A percentile compares a stretch with the other conserved stretches of the same genome.
phyloP scores from a whole-genome alignment of 1,140 invertebrate genomes.

The Musca vetustissima region DNA sequence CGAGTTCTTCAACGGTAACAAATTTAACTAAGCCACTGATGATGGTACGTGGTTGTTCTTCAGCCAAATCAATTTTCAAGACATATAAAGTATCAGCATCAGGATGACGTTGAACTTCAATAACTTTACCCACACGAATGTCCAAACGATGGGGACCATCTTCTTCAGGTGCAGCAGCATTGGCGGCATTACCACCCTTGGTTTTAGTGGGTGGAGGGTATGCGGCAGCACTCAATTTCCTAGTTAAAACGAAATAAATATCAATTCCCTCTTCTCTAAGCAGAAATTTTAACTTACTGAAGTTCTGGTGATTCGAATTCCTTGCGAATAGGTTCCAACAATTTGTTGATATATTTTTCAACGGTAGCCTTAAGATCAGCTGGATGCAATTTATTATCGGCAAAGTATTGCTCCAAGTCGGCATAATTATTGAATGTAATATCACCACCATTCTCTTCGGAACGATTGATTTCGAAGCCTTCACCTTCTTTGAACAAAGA shows the following conservation, averaged over 20 bases:
- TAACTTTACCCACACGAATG: slow-evolving; percentile 89
- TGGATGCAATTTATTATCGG: slow-evolving; percentile 83
- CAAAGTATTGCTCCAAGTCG: slow-evolving; percentile 76
- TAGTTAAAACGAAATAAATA: slow-evolving; percentile 23
- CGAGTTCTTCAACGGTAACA: slow-evolving; percentile 85
- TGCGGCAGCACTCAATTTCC: slow-evolving; percentile 67
- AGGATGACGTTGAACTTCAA: slow-evolving; percentile 88
- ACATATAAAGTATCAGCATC: slow-evolving; percentile 95
- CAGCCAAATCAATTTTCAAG: slow-evolving; percentile 85
- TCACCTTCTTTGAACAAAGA: slow-evolving; percentile 74
- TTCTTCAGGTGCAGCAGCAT: slow-evolving; percentile 60
- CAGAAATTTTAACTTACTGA: slow-evolving; percentile 59
- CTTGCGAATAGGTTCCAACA: slow-evolving; percentile 89
- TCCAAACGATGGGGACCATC: slow-evolving; percentile 76
- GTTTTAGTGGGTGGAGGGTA: slow-evolving; percentile 75
- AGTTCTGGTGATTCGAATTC: slow-evolving; percentile 81
- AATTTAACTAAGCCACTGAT: slow-evolving; percentile 90
- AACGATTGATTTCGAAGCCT: slow-evolving; percentile 63
- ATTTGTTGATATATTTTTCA: slow-evolving; percentile 81
- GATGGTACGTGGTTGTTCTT: slow-evolving; percentile 70
- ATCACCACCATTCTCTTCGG: slow-evolving; percentile 74
- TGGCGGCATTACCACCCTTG: slow-evolving; percentile 54
- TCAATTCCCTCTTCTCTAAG: not conserved
- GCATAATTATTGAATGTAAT: slow-evolving; percentile 72
- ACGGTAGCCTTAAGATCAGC: slow-evolving; percentile 88